Conservation (phyloP, 2,888 invertebrate species). For the Cantharis rustica region DNA sequence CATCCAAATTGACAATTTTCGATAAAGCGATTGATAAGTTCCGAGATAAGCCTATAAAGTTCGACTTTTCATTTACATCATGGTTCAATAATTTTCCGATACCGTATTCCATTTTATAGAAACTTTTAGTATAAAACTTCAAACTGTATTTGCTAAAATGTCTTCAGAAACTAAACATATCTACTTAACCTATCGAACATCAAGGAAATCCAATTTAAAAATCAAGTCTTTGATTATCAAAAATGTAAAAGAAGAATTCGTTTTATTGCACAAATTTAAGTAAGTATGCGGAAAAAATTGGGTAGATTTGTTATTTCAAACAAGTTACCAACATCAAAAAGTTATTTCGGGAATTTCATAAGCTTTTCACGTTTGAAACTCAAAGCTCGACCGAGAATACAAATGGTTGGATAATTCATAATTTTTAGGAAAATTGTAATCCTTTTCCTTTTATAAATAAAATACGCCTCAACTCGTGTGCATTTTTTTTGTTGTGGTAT, state of each 20-base stretch:
- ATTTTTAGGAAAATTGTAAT: slow-evolving; percentile 28
- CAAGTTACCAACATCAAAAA: slow-evolving; percentile 24
- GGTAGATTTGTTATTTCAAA: slow-evolving; percentile 9
- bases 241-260: neutral
- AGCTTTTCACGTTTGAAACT: slow-evolving; percentile 20
- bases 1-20: neutral
- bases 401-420: slow-evolving; percentile 25
- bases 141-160: slow-evolving; percentile 18
- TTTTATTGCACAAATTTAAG: neutral
- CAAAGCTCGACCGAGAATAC: slow-evolving; percentile 17
- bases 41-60: slow-evolving; percentile 1
- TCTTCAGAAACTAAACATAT: slow-evolving; percentile 20
- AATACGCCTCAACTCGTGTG: neutral
- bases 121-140: slow-evolving; percentile 25
- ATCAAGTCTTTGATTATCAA: neutral
- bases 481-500: neutral
- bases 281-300: neutral
- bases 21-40: neutral
- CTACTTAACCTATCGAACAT: slow-evolving; percentile 17
- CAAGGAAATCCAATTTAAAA: slow-evolving; percentile 17
- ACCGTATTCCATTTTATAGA: slow-evolving; percentile 28
- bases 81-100: slow-evolving; percentile 29
- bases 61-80: slow-evolving; percentile 27
- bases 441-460: slow-evolving; percentile 4
- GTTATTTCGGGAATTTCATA: slow-evolving; percentile 19